Base-by-base conservation (phyloP, 2,888 invertebrate species). In the Pristionchus arcanus region DNA sequence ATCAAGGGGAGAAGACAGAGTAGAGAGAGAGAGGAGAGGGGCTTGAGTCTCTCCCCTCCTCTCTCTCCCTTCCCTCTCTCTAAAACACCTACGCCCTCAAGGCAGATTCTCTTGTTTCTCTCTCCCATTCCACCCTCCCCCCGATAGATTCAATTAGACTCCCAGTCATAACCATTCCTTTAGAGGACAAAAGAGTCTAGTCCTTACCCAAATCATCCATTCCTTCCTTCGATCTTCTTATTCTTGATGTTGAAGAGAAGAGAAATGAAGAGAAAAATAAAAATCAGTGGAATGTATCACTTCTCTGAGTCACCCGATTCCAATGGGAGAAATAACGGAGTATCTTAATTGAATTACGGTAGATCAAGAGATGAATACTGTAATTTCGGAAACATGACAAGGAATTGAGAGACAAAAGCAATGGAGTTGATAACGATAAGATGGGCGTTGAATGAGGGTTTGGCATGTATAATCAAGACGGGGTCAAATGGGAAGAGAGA, bases 51-150 rank as follows among this genome's bases (percentile, higher is more conserved):
- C 37, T 74, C 74, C 25, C 37, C 37, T 11, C 63, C n/a, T 25
- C 15, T 37, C 37, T 37, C 37, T 21, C 74, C n/a, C 63, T 11
- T 25, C 55, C 55, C 63, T n/a, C 63, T 49, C 49, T 81, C 81
- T 81, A 81, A 81, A 81, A 81, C 81, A 81, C 81, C 81, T 81
- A 81, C 81, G 81, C 81, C 81, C 81, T 81, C 81, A 49, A 28
- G 81, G 28, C 42, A 81, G 0, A 4, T 28, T 81, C 81, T 53
- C 81, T 81, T 81, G 81, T 81, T 49, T 49, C 59, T 34, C 59
- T 34, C 84, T 59, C 34, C 63, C 63, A 63, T 63, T 63, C n/a
- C 63, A 63, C n/a, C 63, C n/a, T 49, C 42, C 42, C 19, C 28
- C 21, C 34, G 55, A 55, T 49, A 53, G n/a, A 81, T 28, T 81